These are phyloP conservation scores for Bruchidius siliquastri DNA, from an alignment of 2,888 invertebrate species.

Conservation along the genomic window DNA sequence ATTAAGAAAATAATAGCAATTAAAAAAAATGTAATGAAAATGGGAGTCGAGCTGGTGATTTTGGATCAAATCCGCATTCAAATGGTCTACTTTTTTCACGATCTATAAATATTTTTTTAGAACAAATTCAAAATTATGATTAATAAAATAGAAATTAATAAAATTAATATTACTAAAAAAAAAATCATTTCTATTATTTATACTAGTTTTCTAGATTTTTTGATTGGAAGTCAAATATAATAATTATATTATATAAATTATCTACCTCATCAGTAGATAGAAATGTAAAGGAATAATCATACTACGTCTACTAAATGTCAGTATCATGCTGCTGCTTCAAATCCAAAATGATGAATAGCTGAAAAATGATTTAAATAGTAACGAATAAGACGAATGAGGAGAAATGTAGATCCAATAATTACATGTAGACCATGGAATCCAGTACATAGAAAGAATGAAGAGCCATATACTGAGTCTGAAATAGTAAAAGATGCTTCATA, in stretches of 20 bases:
- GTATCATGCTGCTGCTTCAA: conserved; percentile 56
- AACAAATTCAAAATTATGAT: conserved; percentile 46
- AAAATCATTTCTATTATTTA: conserved; percentile 51
- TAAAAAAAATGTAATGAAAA: conserved; percentile 62
- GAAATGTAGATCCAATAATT: conserved; percentile 57
- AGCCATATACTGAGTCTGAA: conserved; percentile 61
- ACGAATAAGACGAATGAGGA: conserved; percentile 52
- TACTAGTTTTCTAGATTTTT: conserved; percentile 58
- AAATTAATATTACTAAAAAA: conserved; percentile 45
- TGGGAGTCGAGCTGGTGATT: conserved; percentile 50
- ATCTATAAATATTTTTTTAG: conserved; percentile 56
- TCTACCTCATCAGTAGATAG: conserved; percentile 65
- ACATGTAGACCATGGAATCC: conserved; percentile 75
- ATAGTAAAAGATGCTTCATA: conserved; percentile 57
- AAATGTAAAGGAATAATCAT: conserved; percentile 48
- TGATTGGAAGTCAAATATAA: conserved; percentile 71
- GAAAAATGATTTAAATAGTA: conserved; percentile 52
- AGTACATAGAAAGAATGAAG: conserved; percentile 67
- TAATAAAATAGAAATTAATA: conserved; percentile 50
- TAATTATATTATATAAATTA: conserved; percentile 65
- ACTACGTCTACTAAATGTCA: conserved; percentile 67
- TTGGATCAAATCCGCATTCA: conserved; percentile 60
- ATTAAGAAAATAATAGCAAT: conserved; percentile 67
- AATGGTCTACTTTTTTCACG: conserved; percentile 64
- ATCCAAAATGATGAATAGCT: conserved; percentile 56